Base-by-base conservation (phyloP, 2,797 vertebrate species). In the Pachyuromys duprasi region DNA sequence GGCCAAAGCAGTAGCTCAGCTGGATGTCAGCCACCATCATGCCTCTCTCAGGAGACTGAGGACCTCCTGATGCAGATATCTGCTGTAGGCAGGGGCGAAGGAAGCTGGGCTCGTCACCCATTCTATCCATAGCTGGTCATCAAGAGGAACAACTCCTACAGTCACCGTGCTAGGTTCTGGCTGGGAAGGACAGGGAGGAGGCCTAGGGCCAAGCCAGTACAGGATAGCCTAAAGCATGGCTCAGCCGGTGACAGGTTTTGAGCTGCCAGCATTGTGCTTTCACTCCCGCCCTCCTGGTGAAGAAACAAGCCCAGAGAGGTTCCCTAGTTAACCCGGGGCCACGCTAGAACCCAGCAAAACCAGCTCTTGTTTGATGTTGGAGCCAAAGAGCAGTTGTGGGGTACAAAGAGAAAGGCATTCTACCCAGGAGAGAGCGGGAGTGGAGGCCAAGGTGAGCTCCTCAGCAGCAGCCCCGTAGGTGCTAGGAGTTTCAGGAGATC, bases 241-340 rank as follows among this genome's bases (percentile, higher is more conserved):
- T 72, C 75, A 63, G 62, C 67, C 55, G 17, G 55, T 42, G 28
- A n/a, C 12, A 2, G 8, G 5, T 24, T 93, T n/a, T 49, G 89
- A 93, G 83, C 89, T 70, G 24, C 63, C 8, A 8, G 15, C 76
- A 2, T 57, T 83, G 80, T 49, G 26, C 67, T n/a, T 45, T 1
- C 55, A 57, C n/a, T 24, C 57, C 33, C 45, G 14, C 70, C 81
- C 69, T 84, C 39, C 53, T 74, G 15, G 6, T 31, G 49, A 20
- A 62, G 28, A 92, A 86, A 60, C 49, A 70, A 78, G 45, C 53
- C 60, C 90, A 84, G 60, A 87, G 90, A 93, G 81, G 70, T 70
- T 84, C 26, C 53, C 0, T 1, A 42, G 57, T 13, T 45, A 63
- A 9, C 65, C 65, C 80, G 24, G 70, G 65, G 76, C 65, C 45